Percentiles rank a stretch among this genome's conserved stretches.
phyloP scores from a whole-genome alignment of 2,888 invertebrate species.

The Trypoxylon attenuatum region DNA sequence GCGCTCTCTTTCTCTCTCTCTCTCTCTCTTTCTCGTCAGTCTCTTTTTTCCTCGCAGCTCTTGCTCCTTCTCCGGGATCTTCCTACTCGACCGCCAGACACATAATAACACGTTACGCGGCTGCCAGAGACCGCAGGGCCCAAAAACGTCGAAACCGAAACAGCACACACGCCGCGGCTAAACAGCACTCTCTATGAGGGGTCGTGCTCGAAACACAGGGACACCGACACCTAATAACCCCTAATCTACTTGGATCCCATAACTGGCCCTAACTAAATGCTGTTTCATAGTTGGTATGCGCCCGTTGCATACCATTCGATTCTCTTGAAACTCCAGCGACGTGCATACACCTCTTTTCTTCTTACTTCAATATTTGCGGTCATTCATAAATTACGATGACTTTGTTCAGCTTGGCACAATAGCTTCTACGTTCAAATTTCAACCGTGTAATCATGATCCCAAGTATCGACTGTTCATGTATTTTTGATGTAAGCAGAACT shows the following conservation, averaged over 20 bases:
- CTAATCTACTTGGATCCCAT: slow-evolving; percentile 69
- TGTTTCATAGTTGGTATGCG: slow-evolving; percentile 54
- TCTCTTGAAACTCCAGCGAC: too few relatives aligned
- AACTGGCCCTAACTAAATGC: slow-evolving; percentile 70
- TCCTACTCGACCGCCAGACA: slow-evolving; percentile 65
- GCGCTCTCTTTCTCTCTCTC: slow-evolving; percentile 18
- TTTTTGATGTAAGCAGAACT: too few relatives aligned
- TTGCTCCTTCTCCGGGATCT: slow-evolving; percentile 36
- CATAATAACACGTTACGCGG: slow-evolving; percentile 70
- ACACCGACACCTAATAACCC: slow-evolving; percentile 73
- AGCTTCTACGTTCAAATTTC: not conserved
- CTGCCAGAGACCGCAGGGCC: slow-evolving; percentile 59
- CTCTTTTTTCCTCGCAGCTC: too few relatives aligned
- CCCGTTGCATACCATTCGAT: slow-evolving; percentile 18
- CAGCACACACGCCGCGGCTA: slow-evolving; percentile 62
- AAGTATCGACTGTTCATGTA: slow-evolving; percentile 5
- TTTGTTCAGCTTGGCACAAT: too few relatives aligned
- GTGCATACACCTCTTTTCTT: not conserved
- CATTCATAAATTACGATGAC: too few relatives aligned
- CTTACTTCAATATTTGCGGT: too few relatives aligned
- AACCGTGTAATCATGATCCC: not conserved
- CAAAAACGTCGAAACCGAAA: slow-evolving; percentile 66
- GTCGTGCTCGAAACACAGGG: slow-evolving; percentile 64
- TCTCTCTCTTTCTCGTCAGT: slow-evolving; percentile 31
- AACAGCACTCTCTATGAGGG: slow-evolving; percentile 59